Evolutionary conservation across 2,888 invertebrate genomes (phyloP), one percentile per base, ranked within the genome.

Genomic region (Alviniconcha strummeri): DNA sequence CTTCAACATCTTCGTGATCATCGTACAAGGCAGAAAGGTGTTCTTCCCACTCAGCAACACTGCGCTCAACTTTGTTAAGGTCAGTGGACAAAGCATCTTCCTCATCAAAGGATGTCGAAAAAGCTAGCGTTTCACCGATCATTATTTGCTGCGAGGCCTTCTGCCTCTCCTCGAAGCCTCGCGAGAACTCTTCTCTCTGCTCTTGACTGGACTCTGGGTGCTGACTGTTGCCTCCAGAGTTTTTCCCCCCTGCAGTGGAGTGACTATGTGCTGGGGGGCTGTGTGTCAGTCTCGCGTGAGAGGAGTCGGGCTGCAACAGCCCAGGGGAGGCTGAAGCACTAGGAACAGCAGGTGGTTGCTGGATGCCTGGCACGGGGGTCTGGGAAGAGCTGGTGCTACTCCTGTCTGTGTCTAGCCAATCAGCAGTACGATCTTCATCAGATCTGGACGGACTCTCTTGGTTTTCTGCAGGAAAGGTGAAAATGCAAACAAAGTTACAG

Each of bases 11-110:
- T 55, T 64, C 82, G 8, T 67, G 54, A 8, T 67, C 82, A 56
- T 82, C 82, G 55, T 77, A 82, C 56, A 82, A 55, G 56, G 82
- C 77, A 55, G 82, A 82, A 4, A 76, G 60, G 6, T 13, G 82
- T 56, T 82, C 82, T 54, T 82, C 69, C 82, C 82, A 82, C 64
- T 64, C 64, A 36, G 36, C 55, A 54, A 56, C n/a, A 1, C 74
- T 76, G 7, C 11, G 19, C 5, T 17, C 17, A 19, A n/a, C 36
- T 54, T n/a, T 9, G 55, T 8, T 64, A 6, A 56, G 55, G 5
- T 19, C 17, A 15, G 19, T 60, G 54, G 19, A 8, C 64, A 67
- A 13, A 71, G n/a, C 7, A 11, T 4, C 6, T 15, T 82, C 82
- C 36, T 76, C 82, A 5, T 82, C 82, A 36, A 82, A 82, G 36